Evolutionary conservation across 2,113 vertebrate species (phyloP), one percentile per base, ranked within the genome.

Genomic region (Saccopteryx bilineata): DNA sequence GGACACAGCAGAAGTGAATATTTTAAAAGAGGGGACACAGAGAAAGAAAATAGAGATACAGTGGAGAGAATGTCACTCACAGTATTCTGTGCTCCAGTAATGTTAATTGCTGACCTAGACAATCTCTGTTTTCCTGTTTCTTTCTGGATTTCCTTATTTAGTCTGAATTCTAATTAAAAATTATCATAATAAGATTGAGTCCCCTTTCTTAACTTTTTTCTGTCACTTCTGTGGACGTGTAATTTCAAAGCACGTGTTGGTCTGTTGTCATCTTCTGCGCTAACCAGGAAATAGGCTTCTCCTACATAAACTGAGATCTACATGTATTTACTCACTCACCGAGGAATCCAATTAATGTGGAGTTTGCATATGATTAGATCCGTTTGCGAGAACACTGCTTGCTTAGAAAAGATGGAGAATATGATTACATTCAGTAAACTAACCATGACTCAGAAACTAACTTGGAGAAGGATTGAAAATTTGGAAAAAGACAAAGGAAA

Each of bases 381-480:
- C 90, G 78, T 72, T 31, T 95, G 74, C 93, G 56, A 87, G 28
- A 75, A 19, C 7, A 21, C 23, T 21, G 19, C 71, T 96, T 68
- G n/a, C 82, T 89, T 82, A 65, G 69, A 82, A 86, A 84, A 48
- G 87, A 81, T 72, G 50, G n/a, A 90, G 63, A 60, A 14, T 82
- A 21, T 92, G 88, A 84, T 93, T 68, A 78, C 10, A 60, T 71
- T 93, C 76, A 83, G 69, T 75, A 81, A 75, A 90, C 21, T 86
- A 52, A 46, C 23, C n/a, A 23, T 93, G 90, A 93, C 71, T 96
- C 90, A 96, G 87, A 91, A 75, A 61, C 48, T 91, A 66, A 66
- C 66, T 50, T 79, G 61, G 17, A 79, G 7, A 26, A 87, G 33
- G n/a, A 86, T 3, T 87, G 48, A 19, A 65, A 80, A 86, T 58